Percentiles rank a stretch among this genome's conserved stretches.
Evolutionary conservation across 2,888 invertebrate genomes (phyloP).

Genomic region (Plebejus anna): DNA sequence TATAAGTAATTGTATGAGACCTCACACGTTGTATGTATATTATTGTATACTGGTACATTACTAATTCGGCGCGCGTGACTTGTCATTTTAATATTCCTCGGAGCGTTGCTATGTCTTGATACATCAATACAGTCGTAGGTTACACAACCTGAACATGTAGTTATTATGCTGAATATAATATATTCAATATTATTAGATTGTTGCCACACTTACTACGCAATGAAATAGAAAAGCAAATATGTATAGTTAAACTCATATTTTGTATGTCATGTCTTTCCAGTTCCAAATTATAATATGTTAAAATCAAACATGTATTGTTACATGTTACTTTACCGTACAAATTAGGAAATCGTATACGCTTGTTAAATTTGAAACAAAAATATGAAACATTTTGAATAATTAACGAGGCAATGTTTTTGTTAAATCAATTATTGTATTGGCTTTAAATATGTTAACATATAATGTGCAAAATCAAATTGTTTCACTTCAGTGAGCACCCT

Average conservation of each 20-base stretch:
- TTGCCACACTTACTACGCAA: too few relatives aligned
- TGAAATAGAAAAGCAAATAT: background rate
- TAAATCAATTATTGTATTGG: background rate
- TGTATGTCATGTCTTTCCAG: background rate
- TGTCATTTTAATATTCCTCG: conserved; percentile 63
- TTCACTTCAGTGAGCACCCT: background rate
- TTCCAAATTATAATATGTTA: background rate
- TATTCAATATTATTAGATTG: background rate
- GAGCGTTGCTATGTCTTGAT: conserved; percentile 66
- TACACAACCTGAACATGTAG: background rate
- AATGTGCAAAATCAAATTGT: conserved; percentile 9
- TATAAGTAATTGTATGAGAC: background rate
- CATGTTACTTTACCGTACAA: background rate
- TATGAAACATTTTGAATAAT: background rate
- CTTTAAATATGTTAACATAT: conserved; percentile 5
- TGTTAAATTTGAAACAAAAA: background rate
- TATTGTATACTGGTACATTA: conserved; percentile 27
- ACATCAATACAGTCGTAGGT: conserved; percentile 54
- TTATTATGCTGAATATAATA: background rate
- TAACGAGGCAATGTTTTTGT: background rate
- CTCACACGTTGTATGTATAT: background rate
- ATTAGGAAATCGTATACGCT: background rate
- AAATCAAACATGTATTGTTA: background rate
- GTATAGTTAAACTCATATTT: background rate
- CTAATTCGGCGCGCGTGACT: conserved; percentile 59